Base-by-base conservation (phyloP, 2,888 invertebrate genomes). In the Prosapia bicincta region DNA sequence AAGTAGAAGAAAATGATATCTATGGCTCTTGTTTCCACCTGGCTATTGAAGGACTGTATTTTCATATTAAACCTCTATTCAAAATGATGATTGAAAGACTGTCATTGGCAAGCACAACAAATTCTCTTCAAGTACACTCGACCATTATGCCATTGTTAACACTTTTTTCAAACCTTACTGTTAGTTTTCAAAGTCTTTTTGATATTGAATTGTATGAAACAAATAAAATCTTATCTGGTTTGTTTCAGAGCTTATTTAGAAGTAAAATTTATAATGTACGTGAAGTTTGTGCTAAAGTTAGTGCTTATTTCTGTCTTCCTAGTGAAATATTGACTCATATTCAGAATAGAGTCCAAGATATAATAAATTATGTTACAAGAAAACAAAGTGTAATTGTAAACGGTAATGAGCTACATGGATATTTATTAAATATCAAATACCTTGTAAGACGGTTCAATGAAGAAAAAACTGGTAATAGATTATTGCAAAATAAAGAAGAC, bases 231-330 rank as follows among this genome's bases (percentile, higher is more conserved):
- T 73, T 78, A 24, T 65, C 65, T 10, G 71, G 65, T 1, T 65
- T 69, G 65, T 76, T 76, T 43, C 67, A 76, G 20, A n/a, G 77
- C 23, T 82, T 88, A 77, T 80, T 88, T 66, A 84, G 84, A 67
- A 87, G 87, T 79, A 86, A 87, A 9, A 85, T 87, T 79, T 85
- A 84, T 76, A 85, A 85, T 25, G 86, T 88, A 7, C 83, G 88
- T 77, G 83, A 86, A 28, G 82, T 88, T 25, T 83, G 85, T 68
- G 86, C 87, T 5, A 85, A 84, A 81, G 85, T 85, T 66, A 85
- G 87, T 79, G 85, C 83, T 78, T 86, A 86, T 79, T 85, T 87
- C 75, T 86, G 83, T 77, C 76, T 76, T 0, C 67, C 75, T n/a
- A 72, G 73, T 24, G 77, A 78, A 68, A 69, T 80, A 5, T 75